phyloP scores from a whole-genome alignment of 2,113 vertebrate species.

The Bungarus multicinctus region DNA sequence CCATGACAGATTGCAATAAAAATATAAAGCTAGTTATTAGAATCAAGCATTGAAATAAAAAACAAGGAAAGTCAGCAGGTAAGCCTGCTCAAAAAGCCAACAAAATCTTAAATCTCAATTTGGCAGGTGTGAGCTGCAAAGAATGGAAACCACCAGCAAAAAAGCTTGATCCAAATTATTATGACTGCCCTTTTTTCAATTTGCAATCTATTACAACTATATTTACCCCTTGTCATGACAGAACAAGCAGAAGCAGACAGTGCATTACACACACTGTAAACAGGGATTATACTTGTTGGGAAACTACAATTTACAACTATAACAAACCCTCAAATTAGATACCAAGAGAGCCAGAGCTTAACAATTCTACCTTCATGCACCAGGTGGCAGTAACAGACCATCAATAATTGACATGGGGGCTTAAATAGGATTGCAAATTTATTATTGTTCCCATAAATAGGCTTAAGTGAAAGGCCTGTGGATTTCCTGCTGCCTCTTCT shows the following conservation, averaged over 20 bases:
- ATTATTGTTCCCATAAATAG: not conserved
- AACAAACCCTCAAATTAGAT: not conserved
- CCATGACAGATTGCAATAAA: not conserved
- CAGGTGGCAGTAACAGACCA: not conserved
- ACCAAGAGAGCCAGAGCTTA: not conserved
- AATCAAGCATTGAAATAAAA: not conserved
- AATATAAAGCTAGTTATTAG: not conserved
- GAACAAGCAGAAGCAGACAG: not conserved
- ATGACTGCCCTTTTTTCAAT: not conserved
- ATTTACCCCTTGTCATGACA: not conserved
- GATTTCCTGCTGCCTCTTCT: not conserved
- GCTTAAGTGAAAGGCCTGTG: not conserved
- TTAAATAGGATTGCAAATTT: not conserved
- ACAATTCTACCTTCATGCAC: not conserved
- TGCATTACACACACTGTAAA: fast-evolving
- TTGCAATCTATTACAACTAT: not conserved
- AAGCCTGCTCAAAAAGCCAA: not conserved
- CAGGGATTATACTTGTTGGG: not conserved
- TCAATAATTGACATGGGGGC: not conserved
- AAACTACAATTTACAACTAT: not conserved
- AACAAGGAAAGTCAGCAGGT: not conserved
- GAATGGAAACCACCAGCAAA: not conserved
- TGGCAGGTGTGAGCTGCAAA: not conserved
- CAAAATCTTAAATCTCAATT: not conserved
- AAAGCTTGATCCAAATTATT: not conserved